These are phyloP conservation scores for Siniperca undulata DNA, from an alignment of 2,797 vertebrate genomes.

Conservation along the genomic window DNA sequence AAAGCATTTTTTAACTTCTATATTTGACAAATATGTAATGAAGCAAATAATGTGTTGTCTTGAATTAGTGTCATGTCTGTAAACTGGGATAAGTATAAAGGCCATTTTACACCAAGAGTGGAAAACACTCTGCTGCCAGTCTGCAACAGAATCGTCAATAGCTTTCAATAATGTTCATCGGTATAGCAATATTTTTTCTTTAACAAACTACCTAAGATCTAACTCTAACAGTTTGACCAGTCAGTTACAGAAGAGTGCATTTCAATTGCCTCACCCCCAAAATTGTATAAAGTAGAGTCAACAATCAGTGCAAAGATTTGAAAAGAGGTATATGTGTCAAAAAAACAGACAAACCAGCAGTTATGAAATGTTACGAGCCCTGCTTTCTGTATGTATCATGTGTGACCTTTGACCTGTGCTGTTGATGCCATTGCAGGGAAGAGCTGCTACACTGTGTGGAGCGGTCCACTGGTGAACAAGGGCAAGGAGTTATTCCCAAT, in stretches of 20 bases:
- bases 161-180: neutral
- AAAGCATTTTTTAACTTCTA: neutral
- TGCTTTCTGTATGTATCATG: neutral
- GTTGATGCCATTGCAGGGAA: slow-evolving; percentile 84
- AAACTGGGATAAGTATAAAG: neutral
- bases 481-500: slow-evolving; percentile 92
- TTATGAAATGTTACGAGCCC: neutral
- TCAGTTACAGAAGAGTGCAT: neutral
- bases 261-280: neutral
- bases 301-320: neutral
- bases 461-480: slow-evolving; percentile 94
- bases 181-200: neutral
- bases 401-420: slow-evolving; percentile 42
- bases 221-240: neutral
- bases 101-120: neutral
- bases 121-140: neutral
- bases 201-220: neutral
- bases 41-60: neutral
- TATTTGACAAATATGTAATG: neutral
- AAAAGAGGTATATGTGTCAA: neutral
- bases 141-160: neutral
- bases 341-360: slow-evolving; percentile 3
- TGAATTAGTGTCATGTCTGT: neutral
- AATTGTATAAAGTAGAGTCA: neutral
- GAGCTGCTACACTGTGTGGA: slow-evolving; percentile 92